Base-by-base conservation (phyloP, 2,888 invertebrate species). In the Polia nebulosa region DNA sequence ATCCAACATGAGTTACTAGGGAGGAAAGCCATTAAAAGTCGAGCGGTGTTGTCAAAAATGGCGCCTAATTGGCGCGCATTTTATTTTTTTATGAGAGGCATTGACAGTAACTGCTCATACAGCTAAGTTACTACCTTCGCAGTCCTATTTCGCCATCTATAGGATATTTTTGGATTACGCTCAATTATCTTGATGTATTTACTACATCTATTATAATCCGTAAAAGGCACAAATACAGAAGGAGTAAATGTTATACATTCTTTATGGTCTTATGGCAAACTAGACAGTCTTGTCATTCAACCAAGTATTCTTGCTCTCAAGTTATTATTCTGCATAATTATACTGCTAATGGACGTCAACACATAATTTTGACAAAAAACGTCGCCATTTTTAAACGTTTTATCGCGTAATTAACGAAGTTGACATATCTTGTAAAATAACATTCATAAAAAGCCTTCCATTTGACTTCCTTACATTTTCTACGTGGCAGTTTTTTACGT, bases 171-270 rank as follows among this genome's bases (percentile, higher is more conserved):
- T 53, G 58, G 76, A 76, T 64, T 61, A 80, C 25, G 32, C 44
- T 41, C 77, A 51, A 61, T 77, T 80, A 76, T 60, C 57, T 76
- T 80, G 70, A 80, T 80, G 70, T 64, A n/a, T n/a, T n/a, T n/a
- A 76, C 60, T 47, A 76, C 76, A 61, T 64, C 76, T 51, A 80
- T 76, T 77, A 79, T 13, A 27, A n/a, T 29, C 49, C 61, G 3
- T 68, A 47, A 44, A 64, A 17, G 60, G 63, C 13, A 41, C 11
- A 64, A 66, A 53, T 20, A 75, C 13, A 60, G 11, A 32, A 56
- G 39, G 13, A 49, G 44, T 9, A 44, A 15, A 36, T 34, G 17
- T 34, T 13, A 17, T 22, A 47, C 25, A 32, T 65, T 58, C 0
- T 63, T 56, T 60, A 68, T 68, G 56, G 59, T 59, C 57, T 49